phyloP scores from a whole-genome alignment of 2,888 invertebrate species.

The Homarus gammarus region DNA sequence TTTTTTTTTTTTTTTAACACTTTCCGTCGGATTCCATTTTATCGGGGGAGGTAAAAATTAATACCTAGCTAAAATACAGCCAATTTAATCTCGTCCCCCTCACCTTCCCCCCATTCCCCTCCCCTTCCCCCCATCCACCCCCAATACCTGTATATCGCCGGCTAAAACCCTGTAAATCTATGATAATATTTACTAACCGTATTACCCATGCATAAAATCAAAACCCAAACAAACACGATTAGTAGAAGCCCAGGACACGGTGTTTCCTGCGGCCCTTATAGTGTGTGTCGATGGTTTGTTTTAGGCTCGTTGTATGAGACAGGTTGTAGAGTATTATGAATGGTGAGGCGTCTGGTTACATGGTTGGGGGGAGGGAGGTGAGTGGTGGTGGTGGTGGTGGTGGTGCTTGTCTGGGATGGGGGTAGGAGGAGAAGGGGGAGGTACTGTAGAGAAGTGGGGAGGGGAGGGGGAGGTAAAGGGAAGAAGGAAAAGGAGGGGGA shows the following conservation, averaged over 20 bases:
- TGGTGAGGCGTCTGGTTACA: conserved; percentile 30
- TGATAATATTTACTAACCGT: conserved; percentile 4
- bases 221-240: conserved; percentile 31
- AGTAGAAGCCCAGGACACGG: conserved; percentile 8
- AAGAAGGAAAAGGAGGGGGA: not conserved
- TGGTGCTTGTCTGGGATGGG: no score
- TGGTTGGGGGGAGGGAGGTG: not conserved
- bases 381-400: no score
- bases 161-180: conserved; percentile 20
- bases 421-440: no score
- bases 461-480: not conserved
- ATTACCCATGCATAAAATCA: conserved; percentile 40
- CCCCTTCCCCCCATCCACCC: no score
- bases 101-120: no score
- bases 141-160: not conserved
- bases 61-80: not conserved
- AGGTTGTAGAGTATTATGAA: conserved; percentile 46
- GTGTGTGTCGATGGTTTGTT: conserved; percentile 51
- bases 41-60: not conserved
- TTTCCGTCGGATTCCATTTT: not conserved
- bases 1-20: no score
- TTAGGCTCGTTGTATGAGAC: conserved; percentile 33
- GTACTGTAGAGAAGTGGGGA: no score
- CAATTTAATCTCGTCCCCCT: not conserved
- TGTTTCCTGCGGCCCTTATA: conserved; percentile 5